Percentiles rank a stretch among this genome's conserved stretches.
Evolutionary conservation across 1,140 invertebrate genomes (phyloP).

Genomic region (Apocrypta bakeri): DNA sequence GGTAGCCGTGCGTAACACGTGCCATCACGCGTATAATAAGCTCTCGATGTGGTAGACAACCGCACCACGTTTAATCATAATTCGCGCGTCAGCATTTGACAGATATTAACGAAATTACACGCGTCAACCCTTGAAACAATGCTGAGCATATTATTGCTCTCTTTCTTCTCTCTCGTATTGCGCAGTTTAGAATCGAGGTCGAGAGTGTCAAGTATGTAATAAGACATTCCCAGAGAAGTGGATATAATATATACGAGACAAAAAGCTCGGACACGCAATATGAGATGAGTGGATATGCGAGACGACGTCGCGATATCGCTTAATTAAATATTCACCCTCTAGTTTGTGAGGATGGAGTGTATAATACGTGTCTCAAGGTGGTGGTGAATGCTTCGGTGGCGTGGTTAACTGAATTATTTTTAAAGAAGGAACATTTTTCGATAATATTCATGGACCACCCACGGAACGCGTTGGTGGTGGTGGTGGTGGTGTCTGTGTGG

Average conservation of each 20-base stretch:
- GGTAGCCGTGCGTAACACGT: neutral
- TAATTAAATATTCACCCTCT: slow-evolving; percentile 32
- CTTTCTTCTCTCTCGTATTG: neutral
- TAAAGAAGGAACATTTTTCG: too few species aligned
- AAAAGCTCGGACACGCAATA: slow-evolving; percentile 28
- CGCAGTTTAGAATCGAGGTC: neutral
- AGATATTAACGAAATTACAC: slow-evolving; percentile 15
- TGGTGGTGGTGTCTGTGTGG: too few species aligned
- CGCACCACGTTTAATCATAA: slow-evolving; percentile 5
- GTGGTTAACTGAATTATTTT: too few species aligned
- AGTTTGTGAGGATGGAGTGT: too few species aligned
- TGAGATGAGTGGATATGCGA: neutral
- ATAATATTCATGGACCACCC: too few species aligned
- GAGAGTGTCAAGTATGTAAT: slow-evolving; percentile 20
- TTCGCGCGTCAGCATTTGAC: slow-evolving; percentile 6
- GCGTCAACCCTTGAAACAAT: neutral
- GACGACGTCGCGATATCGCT: neutral
- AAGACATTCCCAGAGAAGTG: neutral
- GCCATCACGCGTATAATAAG: neutral
- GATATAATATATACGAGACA: neutral
- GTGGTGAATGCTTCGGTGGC: too few species aligned
- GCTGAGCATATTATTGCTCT: neutral
- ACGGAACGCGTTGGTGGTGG: too few species aligned
- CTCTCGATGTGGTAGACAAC: neutral
- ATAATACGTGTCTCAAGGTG: too few species aligned